Base-by-base conservation (phyloP, 1,140 invertebrate species). In the Drosophila truncata region DNA sequence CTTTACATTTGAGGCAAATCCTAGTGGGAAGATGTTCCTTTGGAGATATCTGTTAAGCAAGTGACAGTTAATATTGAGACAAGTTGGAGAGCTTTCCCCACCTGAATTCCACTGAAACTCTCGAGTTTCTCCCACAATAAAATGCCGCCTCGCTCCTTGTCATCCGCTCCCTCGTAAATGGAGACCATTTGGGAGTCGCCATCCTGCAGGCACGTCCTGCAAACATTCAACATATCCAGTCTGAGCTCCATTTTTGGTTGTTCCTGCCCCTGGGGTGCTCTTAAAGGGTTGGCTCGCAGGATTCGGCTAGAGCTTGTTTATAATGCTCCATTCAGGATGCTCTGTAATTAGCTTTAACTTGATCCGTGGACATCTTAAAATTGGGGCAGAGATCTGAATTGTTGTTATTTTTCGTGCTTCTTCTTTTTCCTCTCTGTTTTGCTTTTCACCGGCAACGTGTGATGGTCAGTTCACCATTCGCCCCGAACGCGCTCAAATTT, bases 71-170 rank as follows among this genome's bases (percentile, higher is more conserved):
- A 20, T 27, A 23, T 14, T 4, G 0, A 25, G 2, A 25, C 4
- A 23, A 23, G 11, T 3, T 3, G 2, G 16, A 13, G 16, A 37
- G 16, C 14, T 16, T 67, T 54, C 35, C 23, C 39, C 77, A 75
- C 83, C 65, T 83, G 77, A 20, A 92, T 82, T 10, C 88, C 88
- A n/a, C 78, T 78, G 49, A 84, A 91, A 20, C 58, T 69, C 78
- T 92, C 80, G 46, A 92, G 91, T 82, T 91, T 92, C 29, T 92
- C 80, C 50, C 78, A 78, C 0, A 92, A 62, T 0, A 71, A 80
- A 29, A 80, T 23, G 9, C 61, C 52, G 2, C 64, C 47, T 2
- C 37, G 44, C 13, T 72, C 57, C 13, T 58, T 69, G 1, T 47
- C 74, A 7, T 78, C 71, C 0, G 85, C 69, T 37, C 14, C 35